Evolutionary conservation across 92 coral and sea anemone genomes (phyloP), one percentile per base, ranked within the genome.

Genomic region (Phymanthus crucifer): DNA sequence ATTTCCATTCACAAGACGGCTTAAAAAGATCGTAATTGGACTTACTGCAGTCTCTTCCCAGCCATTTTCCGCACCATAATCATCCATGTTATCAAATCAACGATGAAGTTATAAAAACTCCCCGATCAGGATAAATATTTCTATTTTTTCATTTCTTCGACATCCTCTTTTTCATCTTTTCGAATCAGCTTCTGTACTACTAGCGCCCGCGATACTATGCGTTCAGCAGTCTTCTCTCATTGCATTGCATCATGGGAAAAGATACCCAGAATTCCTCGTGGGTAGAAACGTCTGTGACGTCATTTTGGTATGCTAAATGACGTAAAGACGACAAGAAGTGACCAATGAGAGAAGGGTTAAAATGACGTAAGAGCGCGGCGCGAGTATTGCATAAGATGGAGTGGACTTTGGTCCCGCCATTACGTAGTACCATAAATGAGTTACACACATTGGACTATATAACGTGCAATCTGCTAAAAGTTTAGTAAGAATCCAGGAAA

Each of bases 21-120:
- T 27, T 29, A 29, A 1, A 27, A 61, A 24, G 32, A 24, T 7
- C 16, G 17, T 29, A 27, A 48, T 12, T 32, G 17, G 23, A 90
- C 98, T 66, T 54, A 95, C 98, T 29, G 97, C 90, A 11, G 91
- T 95, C 48, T 95, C 98, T 54, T 95, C 98, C 98, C 98, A 95
- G 58, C 98, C 97, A 77, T 90, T 91, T 66, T 92, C 97, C 80
- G 94, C 98, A 38, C 98, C 98, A 76, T 95, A 95, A 73, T 95
- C 98, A 80, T 95, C 98, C 98, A 95, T 95, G n/a, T 37, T 84
- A 56, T 29, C 24, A 8, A 29, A 7, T 57, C 37, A 0, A 18
- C 71, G 18, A 70, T 34, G 58, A 27, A 29, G 32, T 34, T 65
- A 9, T 77, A 23, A 27, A 58, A 64, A 33, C 34, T 61, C 68